A percentile compares a stretch with the other conserved stretches of the same genome.
These are phyloP conservation scores for Chaetura pelagica DNA, from an alignment of 2,113 vertebrate genomes.

Conservation along the genomic window DNA sequence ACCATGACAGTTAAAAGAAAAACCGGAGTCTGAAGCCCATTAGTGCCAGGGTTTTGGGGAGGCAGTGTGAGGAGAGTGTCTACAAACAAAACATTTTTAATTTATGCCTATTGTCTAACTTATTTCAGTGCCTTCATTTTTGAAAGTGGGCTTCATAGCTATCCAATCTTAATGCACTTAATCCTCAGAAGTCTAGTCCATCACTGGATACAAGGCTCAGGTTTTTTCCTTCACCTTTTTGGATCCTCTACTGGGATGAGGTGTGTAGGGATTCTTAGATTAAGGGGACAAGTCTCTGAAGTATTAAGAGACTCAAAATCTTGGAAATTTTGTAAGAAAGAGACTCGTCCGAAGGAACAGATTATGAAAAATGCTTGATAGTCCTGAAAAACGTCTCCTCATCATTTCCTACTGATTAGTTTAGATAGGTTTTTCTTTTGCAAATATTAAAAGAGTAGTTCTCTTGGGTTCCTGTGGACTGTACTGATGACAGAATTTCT, in stretches of 20 bases:
- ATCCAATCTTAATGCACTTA: neutral
- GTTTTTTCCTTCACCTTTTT: neutral
- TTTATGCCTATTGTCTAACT: neutral
- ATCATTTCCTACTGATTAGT: neutral
- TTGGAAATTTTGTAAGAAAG: neutral
- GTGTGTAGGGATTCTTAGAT: neutral
- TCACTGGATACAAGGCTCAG: neutral
- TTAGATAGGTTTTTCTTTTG: neutral
- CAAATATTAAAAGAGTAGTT: neutral
- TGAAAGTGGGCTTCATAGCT: neutral
- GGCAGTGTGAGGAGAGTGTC: fast-evolving
- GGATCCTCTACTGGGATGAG: neutral
- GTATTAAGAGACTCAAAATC: neutral
- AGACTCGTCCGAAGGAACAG: neutral
- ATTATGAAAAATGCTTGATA: neutral
- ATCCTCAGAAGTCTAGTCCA: neutral
- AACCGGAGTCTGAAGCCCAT: neutral
- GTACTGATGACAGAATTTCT: neutral
- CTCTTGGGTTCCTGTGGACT: neutral
- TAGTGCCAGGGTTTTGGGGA: neutral
- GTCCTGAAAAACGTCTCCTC: neutral
- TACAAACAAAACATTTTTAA: neutral
- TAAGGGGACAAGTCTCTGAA: neutral
- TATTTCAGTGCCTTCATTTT: neutral
- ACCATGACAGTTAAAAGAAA: neutral